Evolutionary conservation across 2,113 vertebrate species (phyloP), one percentile per base, ranked within the genome.

Genomic region (Climacteris rufus): DNA sequence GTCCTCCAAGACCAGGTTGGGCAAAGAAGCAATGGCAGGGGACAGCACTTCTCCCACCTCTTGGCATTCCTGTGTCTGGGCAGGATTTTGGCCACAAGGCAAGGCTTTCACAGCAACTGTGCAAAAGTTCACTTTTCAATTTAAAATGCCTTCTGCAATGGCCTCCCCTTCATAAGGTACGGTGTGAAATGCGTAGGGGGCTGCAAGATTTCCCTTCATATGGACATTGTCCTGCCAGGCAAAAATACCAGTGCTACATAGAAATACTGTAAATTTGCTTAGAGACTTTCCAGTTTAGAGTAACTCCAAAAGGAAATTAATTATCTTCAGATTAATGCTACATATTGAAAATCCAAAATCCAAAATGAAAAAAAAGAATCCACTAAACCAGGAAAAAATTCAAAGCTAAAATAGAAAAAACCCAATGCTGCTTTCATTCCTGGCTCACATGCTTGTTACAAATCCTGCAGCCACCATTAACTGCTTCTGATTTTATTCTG

Each of bases 381-480:
- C 23, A 94, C 35, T 30, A 65, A 93, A 89, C 44, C 59, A 92
- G 78, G 68, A 96, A 88, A 90, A 90, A 89, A 70, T 40, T 69
- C 52, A 69, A 86, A 91, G 60, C 69, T 84, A 77, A 90, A 56
- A 56, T 90, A 66, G n/a, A 24, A 83, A 93, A 91, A 94, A 74
- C 25, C 22, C 61, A 71, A 24, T 35, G n/a, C 52, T 54, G 30
- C 89, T 82, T 90, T 95, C 72, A 87, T 56, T 68, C 59, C 52
- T 23, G 3, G 37, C 83, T 97, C 82, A 69, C 42, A 40, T 11
- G 40, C 78, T 72, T 88, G 53, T 64, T 75, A 89, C 77, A 68
- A 95, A 88, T 90, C 94, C 92, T 84, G 61, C 47, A 90, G 80
- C 63, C 54, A 87, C 75, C 59, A 93, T 78, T 86, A 95, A 77